These are phyloP conservation scores for Sebastes nivosus DNA, from an alignment of 2,797 vertebrate species.

Conservation along the genomic window DNA sequence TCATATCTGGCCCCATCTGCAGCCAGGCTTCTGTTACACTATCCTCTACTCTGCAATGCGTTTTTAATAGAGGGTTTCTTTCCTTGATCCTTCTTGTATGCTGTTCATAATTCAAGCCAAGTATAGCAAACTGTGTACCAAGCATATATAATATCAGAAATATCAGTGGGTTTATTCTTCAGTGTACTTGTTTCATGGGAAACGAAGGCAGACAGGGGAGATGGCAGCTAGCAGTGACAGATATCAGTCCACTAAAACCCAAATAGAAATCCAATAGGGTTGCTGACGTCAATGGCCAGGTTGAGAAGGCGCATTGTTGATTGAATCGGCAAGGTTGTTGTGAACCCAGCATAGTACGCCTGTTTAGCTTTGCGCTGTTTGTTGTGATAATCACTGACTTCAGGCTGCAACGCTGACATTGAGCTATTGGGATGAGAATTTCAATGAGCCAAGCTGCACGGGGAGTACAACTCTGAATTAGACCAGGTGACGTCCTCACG, in stretches of 20 bases:
- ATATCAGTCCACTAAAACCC: slow-evolving; percentile 33
- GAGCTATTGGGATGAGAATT: slow-evolving; percentile 15
- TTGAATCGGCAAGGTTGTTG: slow-evolving; percentile 22
- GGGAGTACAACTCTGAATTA: slow-evolving; percentile 1
- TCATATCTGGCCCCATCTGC: not conserved
- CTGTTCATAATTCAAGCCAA: not conserved
- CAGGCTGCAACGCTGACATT: slow-evolving; percentile 21
- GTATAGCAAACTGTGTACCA: not conserved
- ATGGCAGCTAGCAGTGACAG: slow-evolving; percentile 1
- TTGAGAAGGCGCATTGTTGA: slow-evolving; percentile 36
- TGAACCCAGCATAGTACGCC: slow-evolving; percentile 6
- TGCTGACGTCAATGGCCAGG: slow-evolving; percentile 52
- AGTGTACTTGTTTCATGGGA: slow-evolving; percentile 4
- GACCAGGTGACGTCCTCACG: slow-evolving; percentile 5
- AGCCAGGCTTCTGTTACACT: not conserved
- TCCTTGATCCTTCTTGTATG: not conserved
- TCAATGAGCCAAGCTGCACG: not conserved
- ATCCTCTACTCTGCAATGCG: not conserved
- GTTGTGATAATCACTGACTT: slow-evolving; percentile 29
- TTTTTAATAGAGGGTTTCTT: not conserved
- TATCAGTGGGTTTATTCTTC: not conserved
- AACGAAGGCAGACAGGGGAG: slow-evolving; percentile 7
- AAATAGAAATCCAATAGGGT: slow-evolving; percentile 43
- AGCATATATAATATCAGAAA: not conserved
- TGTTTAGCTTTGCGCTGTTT: not conserved